Conservation (phyloP, 1,140 invertebrate species). For the Ceratitis capitata region DNA sequence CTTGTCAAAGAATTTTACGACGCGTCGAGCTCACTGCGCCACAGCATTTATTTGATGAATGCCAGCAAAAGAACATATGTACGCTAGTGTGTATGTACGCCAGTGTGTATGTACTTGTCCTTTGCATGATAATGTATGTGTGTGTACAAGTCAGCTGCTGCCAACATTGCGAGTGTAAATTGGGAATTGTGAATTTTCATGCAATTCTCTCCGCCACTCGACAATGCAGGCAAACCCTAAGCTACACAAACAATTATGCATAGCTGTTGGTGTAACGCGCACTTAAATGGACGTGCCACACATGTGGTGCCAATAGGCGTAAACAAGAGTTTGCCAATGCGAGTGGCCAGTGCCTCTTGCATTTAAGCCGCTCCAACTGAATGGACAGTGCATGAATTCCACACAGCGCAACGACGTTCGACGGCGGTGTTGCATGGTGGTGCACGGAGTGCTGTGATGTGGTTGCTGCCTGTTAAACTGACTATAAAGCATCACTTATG, state of each 20-base stretch:
- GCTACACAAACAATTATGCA: neutral
- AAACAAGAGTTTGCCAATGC: neutral
- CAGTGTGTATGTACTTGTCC: neutral
- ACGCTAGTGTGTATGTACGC: neutral
- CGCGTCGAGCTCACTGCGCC: neutral
- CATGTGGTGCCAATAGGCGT: neutral
- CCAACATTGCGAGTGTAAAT: conserved; percentile 20
- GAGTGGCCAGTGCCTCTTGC: neutral
- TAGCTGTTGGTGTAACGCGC: neutral
- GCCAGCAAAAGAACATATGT: neutral
- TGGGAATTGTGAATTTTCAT: conserved; percentile 30
- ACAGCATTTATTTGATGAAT: conserved; percentile 29
- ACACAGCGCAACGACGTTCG: neutral
- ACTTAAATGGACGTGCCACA: neutral
- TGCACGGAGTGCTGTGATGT: neutral
- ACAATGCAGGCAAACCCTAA: neutral
- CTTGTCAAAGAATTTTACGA: conserved; percentile 36
- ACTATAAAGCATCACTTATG: conserved; percentile 12
- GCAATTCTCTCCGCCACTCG: conserved; percentile 1
- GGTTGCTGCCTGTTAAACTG: neutral
- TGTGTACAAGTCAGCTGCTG: neutral
- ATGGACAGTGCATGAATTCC: neutral
- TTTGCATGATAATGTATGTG: neutral
- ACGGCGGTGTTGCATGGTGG: neutral
- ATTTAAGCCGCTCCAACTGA: neutral